A percentile compares a stretch with the other conserved stretches of the same genome.
Conservation (phyloP, 2,113 vertebrate genomes). For the Crotalus horridus region DNA sequence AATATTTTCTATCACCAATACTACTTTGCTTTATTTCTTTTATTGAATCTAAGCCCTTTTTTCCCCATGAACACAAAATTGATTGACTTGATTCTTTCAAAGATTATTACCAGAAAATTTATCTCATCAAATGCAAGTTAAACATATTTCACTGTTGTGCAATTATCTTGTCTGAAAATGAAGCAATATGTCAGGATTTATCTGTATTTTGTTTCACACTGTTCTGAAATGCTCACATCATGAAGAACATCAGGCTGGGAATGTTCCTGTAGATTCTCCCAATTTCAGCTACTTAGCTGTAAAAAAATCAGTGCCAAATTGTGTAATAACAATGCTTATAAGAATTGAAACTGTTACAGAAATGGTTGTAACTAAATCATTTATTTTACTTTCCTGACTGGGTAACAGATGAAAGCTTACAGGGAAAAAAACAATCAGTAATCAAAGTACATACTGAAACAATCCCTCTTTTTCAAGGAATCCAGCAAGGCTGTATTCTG, state of each 20-base stretch:
- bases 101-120: background rate
- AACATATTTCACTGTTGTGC: background rate
- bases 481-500: too few relatives aligned
- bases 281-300: background rate
- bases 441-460: background rate
- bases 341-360: background rate
- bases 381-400: background rate
- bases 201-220: background rate
- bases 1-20: conserved; percentile 10
- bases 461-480: background rate
- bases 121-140: background rate
- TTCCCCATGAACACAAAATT: background rate
- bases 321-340: background rate
- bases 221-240: background rate
- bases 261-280: background rate
- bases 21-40: background rate
- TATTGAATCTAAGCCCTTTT: background rate
- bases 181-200: background rate
- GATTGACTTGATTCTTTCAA: background rate
- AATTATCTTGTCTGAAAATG: background rate
- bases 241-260: background rate
- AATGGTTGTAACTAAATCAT: background rate
- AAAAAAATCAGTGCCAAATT: background rate
- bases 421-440: background rate
- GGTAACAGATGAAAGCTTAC: background rate